Base-by-base conservation (phyloP, 2,113 vertebrate species). In the Sturnus vulgaris region DNA sequence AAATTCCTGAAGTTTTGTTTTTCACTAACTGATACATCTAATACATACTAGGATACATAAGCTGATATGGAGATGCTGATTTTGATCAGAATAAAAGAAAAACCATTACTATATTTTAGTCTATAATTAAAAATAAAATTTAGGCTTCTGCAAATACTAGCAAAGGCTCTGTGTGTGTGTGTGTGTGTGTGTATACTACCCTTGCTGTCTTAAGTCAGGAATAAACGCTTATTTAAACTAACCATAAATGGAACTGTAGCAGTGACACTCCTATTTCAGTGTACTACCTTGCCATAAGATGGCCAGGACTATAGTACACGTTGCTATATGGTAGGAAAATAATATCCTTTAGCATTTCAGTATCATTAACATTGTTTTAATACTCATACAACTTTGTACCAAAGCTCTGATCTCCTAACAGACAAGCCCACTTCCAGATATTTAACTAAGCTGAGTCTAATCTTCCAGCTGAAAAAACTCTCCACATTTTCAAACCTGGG, bases 101-200 rank as follows among this genome's bases (percentile, higher is more conserved):
- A 46, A 10, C 1, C 6, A 31, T 16, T 33, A 49, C 12, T 49
- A 2, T n/a, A n/a, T 70, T 91, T 83, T 81, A 81, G 10, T 68
- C 12, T 47, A 23, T 18, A 55, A 70, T 28, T 59, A n/a, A 78
- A 88, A 70, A 57, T 21, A 37, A 87, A 84, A 16, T 39, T 31
- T 23, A 82, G 42, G 25, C 5, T 66, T 70, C 70, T 70, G 55
- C 5, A 73, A 61, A 72, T 47, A 35, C 19, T 64, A 49, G 7
- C 16, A 66, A 49, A 19, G 35, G 14, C 20, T 39, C 0, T 21
- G 22, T 20, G 19, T 0, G 2, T 0, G 5, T 5, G 2, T 39
- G 19, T 30, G 35, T 22, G 28, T 0, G 0, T 16, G 2, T 22
- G 7, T 37, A 2, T 17, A 57, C 7, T 42, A 64, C 19, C 16